Percentiles rank a stretch among this genome's conserved stretches.
phyloP scores from a whole-genome alignment of 2,888 invertebrate genomes.

The Drosophila borealis region DNA sequence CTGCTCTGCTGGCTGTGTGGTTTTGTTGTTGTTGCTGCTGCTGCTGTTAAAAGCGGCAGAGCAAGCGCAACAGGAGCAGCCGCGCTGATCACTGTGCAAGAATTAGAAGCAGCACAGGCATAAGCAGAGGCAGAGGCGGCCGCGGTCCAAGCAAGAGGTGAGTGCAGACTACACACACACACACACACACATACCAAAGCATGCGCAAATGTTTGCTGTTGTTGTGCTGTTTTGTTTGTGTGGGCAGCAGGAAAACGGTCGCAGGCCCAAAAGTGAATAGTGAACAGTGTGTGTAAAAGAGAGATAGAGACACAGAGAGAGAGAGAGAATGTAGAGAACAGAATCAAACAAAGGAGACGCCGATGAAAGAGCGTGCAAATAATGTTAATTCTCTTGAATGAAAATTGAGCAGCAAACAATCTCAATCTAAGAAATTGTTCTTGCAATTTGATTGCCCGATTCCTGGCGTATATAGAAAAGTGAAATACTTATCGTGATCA shows the following conservation, averaged over 20 bases:
- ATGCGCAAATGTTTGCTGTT: slow-evolving; percentile 39
- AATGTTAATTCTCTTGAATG: slow-evolving; percentile 31
- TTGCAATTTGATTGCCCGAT: neutral
- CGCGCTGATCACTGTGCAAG: slow-evolving; percentile 40
- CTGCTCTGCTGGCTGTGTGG: slow-evolving; percentile 36
- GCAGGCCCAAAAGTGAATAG: slow-evolving; percentile 3
- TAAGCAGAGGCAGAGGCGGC: slow-evolving; percentile 11
- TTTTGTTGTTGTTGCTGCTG: slow-evolving; percentile 23
- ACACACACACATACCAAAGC: slow-evolving; percentile 3
- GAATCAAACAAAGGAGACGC: slow-evolving; percentile 23
- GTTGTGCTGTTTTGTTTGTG: slow-evolving; percentile 29
- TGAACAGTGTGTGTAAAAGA: slow-evolving; percentile 8
- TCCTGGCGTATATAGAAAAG: neutral
- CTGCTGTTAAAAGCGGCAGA: slow-evolving; percentile 36
- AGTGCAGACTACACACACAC: slow-evolving; percentile 30
- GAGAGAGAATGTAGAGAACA: slow-evolving; percentile 20
- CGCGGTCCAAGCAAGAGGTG: slow-evolving; percentile 32
- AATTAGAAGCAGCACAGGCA: slow-evolving; percentile 32
- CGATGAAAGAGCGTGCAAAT: slow-evolving; percentile 29
- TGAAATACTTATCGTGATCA: neutral
- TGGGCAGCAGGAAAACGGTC: slow-evolving; percentile 50
- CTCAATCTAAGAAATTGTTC: slow-evolving; percentile 20
- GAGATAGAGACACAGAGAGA: neutral
- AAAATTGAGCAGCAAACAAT: slow-evolving; percentile 21
- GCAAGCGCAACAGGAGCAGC: slow-evolving; percentile 62